phyloP scores from a whole-genome alignment of 2,113 vertebrate species.

The Paramormyrops kingsleyae region DNA sequence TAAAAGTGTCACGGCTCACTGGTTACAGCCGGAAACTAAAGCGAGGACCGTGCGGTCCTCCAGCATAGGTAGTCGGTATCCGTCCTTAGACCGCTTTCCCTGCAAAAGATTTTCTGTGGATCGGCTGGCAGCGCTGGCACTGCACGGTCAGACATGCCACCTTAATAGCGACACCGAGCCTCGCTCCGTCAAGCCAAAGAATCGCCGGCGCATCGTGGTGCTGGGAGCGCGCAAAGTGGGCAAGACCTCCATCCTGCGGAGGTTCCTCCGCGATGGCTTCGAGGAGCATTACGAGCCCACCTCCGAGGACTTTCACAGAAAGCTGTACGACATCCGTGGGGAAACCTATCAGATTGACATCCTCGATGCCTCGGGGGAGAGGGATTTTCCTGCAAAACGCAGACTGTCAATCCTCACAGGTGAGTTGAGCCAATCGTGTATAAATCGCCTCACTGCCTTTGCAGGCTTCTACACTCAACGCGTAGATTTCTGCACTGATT shows the following conservation, averaged over 20 bases:
- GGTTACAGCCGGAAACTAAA: conserved; percentile 42
- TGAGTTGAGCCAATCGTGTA: conserved; percentile 26
- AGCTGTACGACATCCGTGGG: conserved; percentile 59
- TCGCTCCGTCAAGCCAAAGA: conserved; percentile 44
- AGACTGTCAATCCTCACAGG: conserved; percentile 64
- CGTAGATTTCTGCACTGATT: neutral
- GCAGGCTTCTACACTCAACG: neutral
- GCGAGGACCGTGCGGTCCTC: conserved; percentile 36
- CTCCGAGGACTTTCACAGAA: conserved; percentile 62
- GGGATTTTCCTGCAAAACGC: conserved; percentile 60
- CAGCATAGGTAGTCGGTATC: conserved; percentile 38
- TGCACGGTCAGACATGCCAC: neutral
- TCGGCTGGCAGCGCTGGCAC: conserved; percentile 27
- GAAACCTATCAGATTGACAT: conserved; percentile 60
- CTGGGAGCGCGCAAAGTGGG: conserved; percentile 60
- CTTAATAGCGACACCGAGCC: neutral
- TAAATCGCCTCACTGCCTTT: neutral
- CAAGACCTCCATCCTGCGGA: conserved; percentile 55
- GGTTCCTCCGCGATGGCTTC: conserved; percentile 55
- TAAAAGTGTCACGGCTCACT: conserved; percentile 43
- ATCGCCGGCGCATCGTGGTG: conserved; percentile 61
- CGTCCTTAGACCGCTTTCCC: conserved; percentile 34
- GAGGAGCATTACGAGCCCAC: conserved; percentile 56
- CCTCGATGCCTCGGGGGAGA: conserved; percentile 58
- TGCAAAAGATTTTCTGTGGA: conserved; percentile 33